Conservation (phyloP, 2,888 invertebrate species). For the Anthophora plumipes region DNA sequence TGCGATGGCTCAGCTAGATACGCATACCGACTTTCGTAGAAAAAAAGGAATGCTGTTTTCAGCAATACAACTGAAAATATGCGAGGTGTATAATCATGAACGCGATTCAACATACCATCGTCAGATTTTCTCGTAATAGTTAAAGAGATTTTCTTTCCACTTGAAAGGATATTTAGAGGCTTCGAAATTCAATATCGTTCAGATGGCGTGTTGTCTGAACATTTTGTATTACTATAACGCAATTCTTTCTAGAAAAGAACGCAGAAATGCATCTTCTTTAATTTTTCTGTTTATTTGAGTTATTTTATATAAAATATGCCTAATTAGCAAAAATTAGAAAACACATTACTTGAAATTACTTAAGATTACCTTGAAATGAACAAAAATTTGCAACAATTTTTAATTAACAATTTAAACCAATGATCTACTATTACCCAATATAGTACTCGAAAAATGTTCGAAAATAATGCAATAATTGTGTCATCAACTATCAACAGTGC, state of each 20-base stretch:
- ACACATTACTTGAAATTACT: no score
- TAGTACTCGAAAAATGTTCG: no score
- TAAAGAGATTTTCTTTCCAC: slow-evolving; percentile 62
- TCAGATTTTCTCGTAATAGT: slow-evolving; percentile 53
- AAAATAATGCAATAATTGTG: no score
- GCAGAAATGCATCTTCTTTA: no score
- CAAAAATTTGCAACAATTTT: not conserved
- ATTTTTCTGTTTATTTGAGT: not conserved
- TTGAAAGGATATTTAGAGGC: slow-evolving; percentile 46
- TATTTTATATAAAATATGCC: no score
- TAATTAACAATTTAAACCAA: not conserved
- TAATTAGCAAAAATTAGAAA: no score
- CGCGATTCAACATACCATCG: slow-evolving; percentile 8
- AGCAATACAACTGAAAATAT: slow-evolving; percentile 32
- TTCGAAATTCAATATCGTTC: slow-evolving; percentile 63
- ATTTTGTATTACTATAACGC: slow-evolving; percentile 13
- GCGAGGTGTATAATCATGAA: slow-evolving; percentile 5
- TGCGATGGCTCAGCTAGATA: not conserved
- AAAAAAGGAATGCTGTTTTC: slow-evolving; percentile 53
- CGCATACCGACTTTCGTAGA: slow-evolving; percentile 36
- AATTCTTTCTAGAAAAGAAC: not conserved
- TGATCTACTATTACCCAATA: no score
- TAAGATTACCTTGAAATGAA: no score
- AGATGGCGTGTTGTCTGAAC: slow-evolving; percentile 10
- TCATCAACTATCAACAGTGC: no score